phyloP scores from a whole-genome alignment of 1,140 invertebrate species.

The Dinothrombium tinctorium region DNA sequence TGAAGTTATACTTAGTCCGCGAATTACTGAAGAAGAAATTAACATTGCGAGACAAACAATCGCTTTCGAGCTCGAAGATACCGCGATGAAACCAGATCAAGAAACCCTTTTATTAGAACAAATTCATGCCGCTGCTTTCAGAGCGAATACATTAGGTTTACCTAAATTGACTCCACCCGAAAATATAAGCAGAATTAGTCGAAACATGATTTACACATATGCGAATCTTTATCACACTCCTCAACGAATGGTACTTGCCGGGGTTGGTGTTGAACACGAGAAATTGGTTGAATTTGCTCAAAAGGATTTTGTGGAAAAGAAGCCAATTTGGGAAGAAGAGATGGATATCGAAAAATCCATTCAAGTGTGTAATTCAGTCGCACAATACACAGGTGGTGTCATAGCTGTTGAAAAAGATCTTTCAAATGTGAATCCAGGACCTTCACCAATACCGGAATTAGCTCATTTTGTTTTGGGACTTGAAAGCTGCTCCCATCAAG shows the following conservation, averaged over 20 bases:
- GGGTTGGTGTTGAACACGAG: slow-evolving; percentile 57
- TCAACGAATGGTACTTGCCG: slow-evolving; percentile 73
- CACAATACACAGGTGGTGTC: slow-evolving; percentile 74
- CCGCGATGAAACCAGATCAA: slow-evolving; percentile 74
- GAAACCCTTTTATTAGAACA: slow-evolving; percentile 81
- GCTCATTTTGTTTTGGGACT: slow-evolving; percentile 81
- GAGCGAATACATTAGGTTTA: slow-evolving; percentile 79
- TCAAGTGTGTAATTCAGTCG: slow-evolving; percentile 35
- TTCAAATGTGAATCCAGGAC: slow-evolving; percentile 48
- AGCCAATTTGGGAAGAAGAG: slow-evolving; percentile 54
- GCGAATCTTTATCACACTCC: slow-evolving; percentile 73
- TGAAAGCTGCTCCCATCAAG: slow-evolving; percentile 67
- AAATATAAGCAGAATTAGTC: slow-evolving; percentile 52
- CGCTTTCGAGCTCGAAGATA: slow-evolving; percentile 70
- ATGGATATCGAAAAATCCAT: slow-evolving; percentile 19
- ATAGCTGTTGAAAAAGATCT: slow-evolving; percentile 37
- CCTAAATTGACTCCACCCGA: slow-evolving; percentile 72
- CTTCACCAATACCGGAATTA: slow-evolving; percentile 73
- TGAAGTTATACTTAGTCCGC: slow-evolving; percentile 68
- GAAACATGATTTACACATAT: slow-evolving; percentile 54
- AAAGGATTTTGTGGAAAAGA: slow-evolving; percentile 45
- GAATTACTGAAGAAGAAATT: slow-evolving; percentile 49
- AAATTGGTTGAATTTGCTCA: slow-evolving; percentile 27
- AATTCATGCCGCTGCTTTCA: slow-evolving; percentile 76
- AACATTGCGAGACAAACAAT: slow-evolving; percentile 44